These are phyloP conservation scores for Epirrhoe tristata DNA, from an alignment of 2,888 invertebrate species.

Conservation along the genomic window DNA sequence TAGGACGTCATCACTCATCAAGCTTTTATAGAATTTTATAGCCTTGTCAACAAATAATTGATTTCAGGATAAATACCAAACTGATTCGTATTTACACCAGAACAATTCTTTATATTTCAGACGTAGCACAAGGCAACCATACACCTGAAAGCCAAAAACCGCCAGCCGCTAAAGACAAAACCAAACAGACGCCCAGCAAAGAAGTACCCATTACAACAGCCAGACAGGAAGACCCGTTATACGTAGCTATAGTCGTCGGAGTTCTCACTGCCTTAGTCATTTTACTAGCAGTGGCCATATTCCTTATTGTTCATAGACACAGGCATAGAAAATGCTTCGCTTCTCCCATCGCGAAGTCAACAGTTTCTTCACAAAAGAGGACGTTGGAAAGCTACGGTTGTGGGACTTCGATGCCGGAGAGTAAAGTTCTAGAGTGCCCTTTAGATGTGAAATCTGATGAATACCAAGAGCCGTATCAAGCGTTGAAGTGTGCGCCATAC, in stretches of 20 bases:
- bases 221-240: constrained; percentile 89
- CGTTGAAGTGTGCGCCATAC: constrained; percentile 90
- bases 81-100: too few relatives aligned
- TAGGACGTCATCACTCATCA: too few relatives aligned
- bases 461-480: constrained; percentile 93
- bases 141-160: constrained; percentile 88
- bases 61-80: too few relatives aligned
- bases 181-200: constrained; percentile 77
- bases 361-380: constrained; percentile 72
- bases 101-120: constrained; percentile 56
- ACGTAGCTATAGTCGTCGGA: constrained; percentile 92
- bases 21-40: too few relatives aligned
- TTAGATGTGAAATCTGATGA: constrained; percentile 88
- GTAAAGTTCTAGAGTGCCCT: constrained; percentile 83
- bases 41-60: too few relatives aligned
- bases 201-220: constrained; percentile 88
- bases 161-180: constrained; percentile 77
- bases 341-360: constrained; percentile 15
- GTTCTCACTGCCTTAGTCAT: constrained; percentile 90
- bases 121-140: constrained; percentile 90
- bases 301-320: constrained; percentile 89
- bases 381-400: constrained; percentile 85
- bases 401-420: constrained; percentile 81
- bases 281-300: constrained; percentile 89
- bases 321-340: constrained; percentile 89